phyloP scores from a whole-genome alignment of 2,113 vertebrate species.

The Pedetes capensis region DNA sequence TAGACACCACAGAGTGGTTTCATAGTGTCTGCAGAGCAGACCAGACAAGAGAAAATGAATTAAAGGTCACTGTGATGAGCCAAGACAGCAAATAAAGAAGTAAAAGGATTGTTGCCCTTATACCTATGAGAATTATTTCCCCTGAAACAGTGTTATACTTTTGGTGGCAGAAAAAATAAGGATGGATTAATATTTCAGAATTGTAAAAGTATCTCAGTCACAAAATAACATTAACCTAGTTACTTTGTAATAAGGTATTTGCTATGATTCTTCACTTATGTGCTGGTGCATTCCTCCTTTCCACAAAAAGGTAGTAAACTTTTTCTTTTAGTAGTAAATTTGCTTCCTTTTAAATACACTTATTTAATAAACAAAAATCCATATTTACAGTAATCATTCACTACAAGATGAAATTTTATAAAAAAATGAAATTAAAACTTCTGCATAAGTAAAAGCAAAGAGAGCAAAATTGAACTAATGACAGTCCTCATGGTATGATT shows the following conservation, averaged over 20 bases:
- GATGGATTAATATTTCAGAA: neutral
- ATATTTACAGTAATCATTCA: neutral
- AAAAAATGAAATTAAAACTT: neutral
- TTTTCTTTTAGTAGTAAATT: neutral
- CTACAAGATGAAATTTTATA: neutral
- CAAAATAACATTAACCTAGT: neutral
- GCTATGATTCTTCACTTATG: neutral
- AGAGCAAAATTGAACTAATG: neutral
- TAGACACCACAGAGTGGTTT: conserved; percentile 47
- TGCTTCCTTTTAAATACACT: neutral
- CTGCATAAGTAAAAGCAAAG: conserved; percentile 23
- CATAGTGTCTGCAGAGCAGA: conserved; percentile 41
- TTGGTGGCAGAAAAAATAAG: neutral
- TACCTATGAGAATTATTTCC: neutral
- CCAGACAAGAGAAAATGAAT: conserved; percentile 61
- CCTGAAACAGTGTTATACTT: neutral
- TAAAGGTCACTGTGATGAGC: conserved; percentile 58
- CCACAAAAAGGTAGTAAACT: conserved; percentile 16
- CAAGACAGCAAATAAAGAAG: conserved; percentile 37
- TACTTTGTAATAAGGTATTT: neutral
- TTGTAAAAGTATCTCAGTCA: neutral
- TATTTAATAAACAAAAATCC: neutral
- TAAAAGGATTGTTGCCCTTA: neutral
- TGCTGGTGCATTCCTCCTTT: neutral
- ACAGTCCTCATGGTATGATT: neutral